A percentile compares a stretch with the other conserved stretches of the same genome.
Evolutionary conservation across 2,888 invertebrate species (phyloP).

Genomic region (Eudemis profundana): DNA sequence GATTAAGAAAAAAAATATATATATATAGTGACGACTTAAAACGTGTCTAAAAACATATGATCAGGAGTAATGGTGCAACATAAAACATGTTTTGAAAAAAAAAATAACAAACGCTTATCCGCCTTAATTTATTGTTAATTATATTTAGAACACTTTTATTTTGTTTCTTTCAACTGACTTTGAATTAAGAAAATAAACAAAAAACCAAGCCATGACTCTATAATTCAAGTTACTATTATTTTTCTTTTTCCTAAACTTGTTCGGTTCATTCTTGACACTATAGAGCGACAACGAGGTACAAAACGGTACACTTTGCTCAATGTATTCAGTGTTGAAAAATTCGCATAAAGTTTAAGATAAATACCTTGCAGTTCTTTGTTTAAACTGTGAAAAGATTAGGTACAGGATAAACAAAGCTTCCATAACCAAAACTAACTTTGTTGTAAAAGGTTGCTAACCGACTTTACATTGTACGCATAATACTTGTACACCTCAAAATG

Average conservation of each 20-base stretch:
- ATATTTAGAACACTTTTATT: not conserved
- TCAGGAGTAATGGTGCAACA: not conserved
- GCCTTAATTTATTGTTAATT: not conserved
- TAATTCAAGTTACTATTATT: not conserved
- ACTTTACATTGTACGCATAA: conserved; percentile 37
- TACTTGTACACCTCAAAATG: conserved; percentile 22
- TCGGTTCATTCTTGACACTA: not conserved
- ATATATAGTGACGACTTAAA: not conserved
- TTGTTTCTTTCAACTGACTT: not conserved
- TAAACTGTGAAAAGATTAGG: conserved; percentile 33
- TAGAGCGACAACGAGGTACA: not conserved
- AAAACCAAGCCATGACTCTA: not conserved
- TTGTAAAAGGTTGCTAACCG: conserved; percentile 39
- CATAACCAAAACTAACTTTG: conserved; percentile 38
- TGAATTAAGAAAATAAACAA: not conserved
- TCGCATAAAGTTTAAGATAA: conserved; percentile 30
- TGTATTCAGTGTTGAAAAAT: conserved; percentile 35
- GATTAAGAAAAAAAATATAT: conserved; percentile 28
- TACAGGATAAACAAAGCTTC: conserved; percentile 36
- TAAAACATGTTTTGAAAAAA: not conserved
- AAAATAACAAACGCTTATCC: no score
- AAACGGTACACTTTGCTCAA: conserved; percentile 11
- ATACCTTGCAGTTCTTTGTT: conserved; percentile 39
- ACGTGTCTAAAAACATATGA: conserved; percentile 2
- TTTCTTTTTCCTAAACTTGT: not conserved